Evolutionary conservation across 2,888 invertebrate genomes (phyloP).

Genomic region (Dryomyza anilis): DNA sequence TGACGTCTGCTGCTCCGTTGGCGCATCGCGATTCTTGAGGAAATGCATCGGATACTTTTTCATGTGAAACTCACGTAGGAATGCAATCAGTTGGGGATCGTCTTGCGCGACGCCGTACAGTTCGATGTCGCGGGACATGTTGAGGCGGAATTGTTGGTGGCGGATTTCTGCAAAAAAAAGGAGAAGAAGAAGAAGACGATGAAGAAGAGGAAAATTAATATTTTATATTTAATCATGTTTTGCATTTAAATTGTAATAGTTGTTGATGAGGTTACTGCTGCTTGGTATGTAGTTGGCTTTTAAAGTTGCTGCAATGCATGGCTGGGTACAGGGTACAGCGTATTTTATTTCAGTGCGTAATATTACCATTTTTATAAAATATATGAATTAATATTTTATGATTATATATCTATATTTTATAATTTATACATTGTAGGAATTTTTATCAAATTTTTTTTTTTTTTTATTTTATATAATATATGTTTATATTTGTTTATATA

Average conservation of each 20-base stretch:
- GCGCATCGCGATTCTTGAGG: constrained; percentile 37
- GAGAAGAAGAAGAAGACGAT: not conserved
- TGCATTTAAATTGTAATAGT: not conserved
- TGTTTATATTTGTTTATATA: not conserved
- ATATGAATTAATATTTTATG: not conserved
- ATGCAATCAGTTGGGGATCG: constrained; percentile 74
- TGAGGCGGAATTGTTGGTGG: constrained; percentile 78
- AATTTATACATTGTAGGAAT: not conserved
- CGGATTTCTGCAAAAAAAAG: constrained; percentile 65
- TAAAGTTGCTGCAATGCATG: too few species aligned
- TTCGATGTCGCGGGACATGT: constrained; percentile 81
- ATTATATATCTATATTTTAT: not conserved
- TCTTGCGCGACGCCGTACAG: constrained; percentile 75
- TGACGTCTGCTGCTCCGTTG: constrained; percentile 9
- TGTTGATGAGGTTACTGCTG: not conserved
- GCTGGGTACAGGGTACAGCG: too few species aligned
- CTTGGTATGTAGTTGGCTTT: not conserved
- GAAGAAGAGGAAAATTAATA: constrained; percentile 1
- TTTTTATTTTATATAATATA: not conserved
- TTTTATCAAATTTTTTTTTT: not conserved
- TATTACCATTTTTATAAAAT: not conserved
- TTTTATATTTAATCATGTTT: not conserved
- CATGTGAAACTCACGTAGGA: constrained; percentile 76
- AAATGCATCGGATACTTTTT: constrained; percentile 59
- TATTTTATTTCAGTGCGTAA: not conserved